Evolutionary conservation across 2,113 vertebrate species (phyloP).

Genomic region (Tragulus kanchil): DNA sequence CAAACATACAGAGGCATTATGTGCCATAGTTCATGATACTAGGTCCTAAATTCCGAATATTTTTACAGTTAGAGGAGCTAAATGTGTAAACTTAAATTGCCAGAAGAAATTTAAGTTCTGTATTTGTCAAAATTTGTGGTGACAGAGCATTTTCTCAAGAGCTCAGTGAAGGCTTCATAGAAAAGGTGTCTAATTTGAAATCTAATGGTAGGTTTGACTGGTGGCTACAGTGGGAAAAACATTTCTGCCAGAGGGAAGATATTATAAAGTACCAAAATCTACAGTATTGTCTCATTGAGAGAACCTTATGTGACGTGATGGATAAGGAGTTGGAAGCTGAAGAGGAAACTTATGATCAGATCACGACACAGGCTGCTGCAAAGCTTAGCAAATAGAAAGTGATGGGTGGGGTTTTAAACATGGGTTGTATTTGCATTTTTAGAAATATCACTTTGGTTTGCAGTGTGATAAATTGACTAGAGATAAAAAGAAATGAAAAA

Average conservation of each 20-base stretch:
- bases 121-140: not conserved
- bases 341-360: not conserved
- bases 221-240: not conserved
- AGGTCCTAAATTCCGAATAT: not conserved
- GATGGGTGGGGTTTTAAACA: not conserved
- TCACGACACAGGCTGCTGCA: accelerated
- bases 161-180: not conserved
- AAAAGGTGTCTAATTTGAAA: not conserved
- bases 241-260: not conserved
- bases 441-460: not conserved
- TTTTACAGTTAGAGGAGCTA: not conserved
- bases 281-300: not conserved
- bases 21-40: not conserved
- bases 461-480: not conserved
- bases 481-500: not conserved
- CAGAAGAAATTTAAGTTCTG: not conserved
- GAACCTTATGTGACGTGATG: not conserved
- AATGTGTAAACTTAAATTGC: not conserved
- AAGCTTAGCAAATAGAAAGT: not conserved
- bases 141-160: not conserved
- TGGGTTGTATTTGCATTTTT: not conserved
- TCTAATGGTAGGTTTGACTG: not conserved
- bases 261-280: not conserved
- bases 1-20: not conserved
- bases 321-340: not conserved